Evolutionary conservation across 1,140 invertebrate genomes (phyloP).

Genomic region (Latrodectus geometricus): DNA sequence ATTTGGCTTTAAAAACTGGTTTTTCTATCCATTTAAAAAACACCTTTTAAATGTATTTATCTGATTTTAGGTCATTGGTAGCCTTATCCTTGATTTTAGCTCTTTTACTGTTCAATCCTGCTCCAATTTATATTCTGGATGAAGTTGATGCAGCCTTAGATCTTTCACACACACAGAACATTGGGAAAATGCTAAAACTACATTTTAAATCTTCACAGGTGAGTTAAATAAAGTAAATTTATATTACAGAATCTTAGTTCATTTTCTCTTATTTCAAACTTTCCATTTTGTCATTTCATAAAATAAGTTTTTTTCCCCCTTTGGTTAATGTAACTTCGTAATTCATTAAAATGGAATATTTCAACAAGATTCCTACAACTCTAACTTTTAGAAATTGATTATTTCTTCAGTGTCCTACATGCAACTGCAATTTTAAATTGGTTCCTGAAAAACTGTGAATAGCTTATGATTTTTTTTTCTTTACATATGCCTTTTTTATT

Average conservation of each 20-base stretch:
- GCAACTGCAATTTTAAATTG: too few relatives aligned
- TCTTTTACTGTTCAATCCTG: slow-evolving; percentile 96
- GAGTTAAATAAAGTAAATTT: slow-evolving; percentile 52
- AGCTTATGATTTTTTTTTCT: too few relatives aligned
- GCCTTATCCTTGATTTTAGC: slow-evolving; percentile 96
- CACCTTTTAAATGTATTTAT: neutral
- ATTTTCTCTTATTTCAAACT: neutral
- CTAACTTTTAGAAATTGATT: too few relatives aligned
- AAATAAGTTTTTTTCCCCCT: neutral
- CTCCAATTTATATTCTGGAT: slow-evolving; percentile 98
- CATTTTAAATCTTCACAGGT: slow-evolving; percentile 96
- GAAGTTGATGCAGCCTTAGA: slow-evolving; percentile 99
- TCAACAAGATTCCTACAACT: too few relatives aligned
- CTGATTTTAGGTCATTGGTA: slow-evolving; percentile 81
- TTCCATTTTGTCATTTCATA: neutral
- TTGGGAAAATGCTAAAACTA: slow-evolving; percentile 92
- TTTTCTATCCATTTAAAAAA: too few relatives aligned
- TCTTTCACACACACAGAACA: slow-evolving; percentile 98
- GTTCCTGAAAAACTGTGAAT: too few relatives aligned
- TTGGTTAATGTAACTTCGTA: neutral
- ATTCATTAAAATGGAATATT: too few relatives aligned
- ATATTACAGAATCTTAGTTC: neutral
- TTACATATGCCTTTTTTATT: too few relatives aligned
- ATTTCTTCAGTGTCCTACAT: too few relatives aligned
- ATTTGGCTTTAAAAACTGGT: too few relatives aligned